phyloP scores from a whole-genome alignment of 2,888 invertebrate genomes.

The Blastobasis adustella region DNA sequence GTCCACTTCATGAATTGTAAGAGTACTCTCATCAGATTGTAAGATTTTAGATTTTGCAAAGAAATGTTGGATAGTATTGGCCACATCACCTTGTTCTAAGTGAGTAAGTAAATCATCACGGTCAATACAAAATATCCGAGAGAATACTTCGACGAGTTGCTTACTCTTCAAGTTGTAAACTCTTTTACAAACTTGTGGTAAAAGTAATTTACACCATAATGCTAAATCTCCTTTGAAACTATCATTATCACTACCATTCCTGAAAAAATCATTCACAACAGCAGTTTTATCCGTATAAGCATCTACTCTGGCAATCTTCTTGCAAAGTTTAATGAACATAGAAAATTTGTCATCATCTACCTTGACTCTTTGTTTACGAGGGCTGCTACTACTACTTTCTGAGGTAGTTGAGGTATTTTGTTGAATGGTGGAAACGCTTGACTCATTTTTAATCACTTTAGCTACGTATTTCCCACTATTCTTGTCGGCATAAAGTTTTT shows the following conservation, averaged over 20 bases:
- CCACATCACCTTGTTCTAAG: slow-evolving; percentile 92
- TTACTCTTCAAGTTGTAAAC: slow-evolving; percentile 95
- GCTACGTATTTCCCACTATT: slow-evolving; percentile 62
- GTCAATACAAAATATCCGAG: slow-evolving; percentile 83
- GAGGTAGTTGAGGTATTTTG: slow-evolving; percentile 9
- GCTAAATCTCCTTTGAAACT: slow-evolving; percentile 85
- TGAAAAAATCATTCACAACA: slow-evolving; percentile 79
- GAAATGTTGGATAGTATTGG: slow-evolving; percentile 87
- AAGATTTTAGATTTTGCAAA: slow-evolving; percentile 78
- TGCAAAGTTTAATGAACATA: slow-evolving; percentile 85
- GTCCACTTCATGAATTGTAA: slow-evolving; percentile 87
- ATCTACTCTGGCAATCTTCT: slow-evolving; percentile 82
- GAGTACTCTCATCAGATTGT: slow-evolving; percentile 76
- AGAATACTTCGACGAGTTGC: slow-evolving; percentile 91
- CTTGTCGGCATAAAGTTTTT: slow-evolving; percentile 69
- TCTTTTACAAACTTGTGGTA: slow-evolving; percentile 88
- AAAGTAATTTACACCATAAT: slow-evolving; percentile 86
- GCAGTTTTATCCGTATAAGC: slow-evolving; percentile 90
- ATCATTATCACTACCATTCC: slow-evolving; percentile 73
- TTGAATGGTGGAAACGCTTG: slow-evolving; percentile 20
- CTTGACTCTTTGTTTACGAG: slow-evolving; percentile 16
- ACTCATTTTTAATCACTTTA: slow-evolving; percentile 52
- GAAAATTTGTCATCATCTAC: slow-evolving; percentile 82
- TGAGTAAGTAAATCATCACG: slow-evolving; percentile 89
- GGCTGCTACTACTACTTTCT: slow-evolving; percentile 10